Percentiles rank a stretch among this genome's conserved stretches.
phyloP scores from a whole-genome alignment of 2,888 invertebrate genomes.

The Drosophila recens region DNA sequence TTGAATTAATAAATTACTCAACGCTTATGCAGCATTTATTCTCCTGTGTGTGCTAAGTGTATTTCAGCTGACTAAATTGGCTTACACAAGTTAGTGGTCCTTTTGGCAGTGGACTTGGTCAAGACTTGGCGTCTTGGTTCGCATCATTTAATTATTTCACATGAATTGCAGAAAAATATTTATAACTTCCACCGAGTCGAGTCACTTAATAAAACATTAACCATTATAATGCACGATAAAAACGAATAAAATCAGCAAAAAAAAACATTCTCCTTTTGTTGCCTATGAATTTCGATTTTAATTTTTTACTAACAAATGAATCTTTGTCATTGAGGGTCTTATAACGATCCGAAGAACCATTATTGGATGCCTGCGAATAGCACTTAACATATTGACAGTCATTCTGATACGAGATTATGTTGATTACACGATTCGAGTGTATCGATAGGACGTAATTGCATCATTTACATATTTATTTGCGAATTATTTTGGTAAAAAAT shows the following conservation, averaged over 20 bases:
- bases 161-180: constrained; percentile 65
- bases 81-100: constrained; percentile 6
- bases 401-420: constrained; percentile 46
- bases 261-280: constrained; percentile 33
- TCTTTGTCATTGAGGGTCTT: constrained; percentile 39
- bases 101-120: constrained; percentile 39
- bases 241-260: constrained; percentile 15
- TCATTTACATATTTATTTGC: constrained; percentile 23
- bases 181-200: constrained; percentile 52
- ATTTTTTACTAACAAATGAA: constrained; percentile 28
- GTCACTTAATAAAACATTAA: constrained; percentile 62
- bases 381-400: constrained; percentile 47
- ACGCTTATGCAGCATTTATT: constrained; percentile 59
- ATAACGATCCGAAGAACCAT: constrained; percentile 28
- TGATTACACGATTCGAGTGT: constrained; percentile 26
- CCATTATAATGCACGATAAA: constrained; percentile 46
- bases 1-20: constrained; percentile 58
- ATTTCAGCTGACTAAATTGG: constrained; percentile 37
- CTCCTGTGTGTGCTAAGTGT: constrained; percentile 5
- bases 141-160: constrained; percentile 68
- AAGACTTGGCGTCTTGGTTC: constrained; percentile 22
- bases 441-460: constrained; percentile 6
- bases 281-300: constrained; percentile 45
- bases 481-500: not conserved
- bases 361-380: constrained; percentile 14